These are phyloP conservation scores for Drosophila falleni DNA, from an alignment of 2,888 invertebrate species.

Conservation along the genomic window DNA sequence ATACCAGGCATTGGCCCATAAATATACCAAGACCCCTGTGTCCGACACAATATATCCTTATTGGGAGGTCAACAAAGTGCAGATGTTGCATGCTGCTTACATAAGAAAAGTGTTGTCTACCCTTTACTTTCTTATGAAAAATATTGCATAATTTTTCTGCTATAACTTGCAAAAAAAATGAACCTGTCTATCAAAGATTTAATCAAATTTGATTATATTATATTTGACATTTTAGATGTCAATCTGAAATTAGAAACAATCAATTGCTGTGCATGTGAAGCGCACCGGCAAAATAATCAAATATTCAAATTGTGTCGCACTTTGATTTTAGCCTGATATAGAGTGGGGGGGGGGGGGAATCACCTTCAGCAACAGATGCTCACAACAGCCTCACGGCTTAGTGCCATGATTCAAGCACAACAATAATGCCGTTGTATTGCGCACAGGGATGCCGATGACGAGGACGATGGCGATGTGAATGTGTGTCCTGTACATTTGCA, in stretches of 20 bases:
- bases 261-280: conserved; percentile 15
- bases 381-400: conserved; percentile 77
- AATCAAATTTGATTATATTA: neutral
- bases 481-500: conserved; percentile 22
- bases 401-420: conserved; percentile 69
- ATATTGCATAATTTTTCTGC: neutral
- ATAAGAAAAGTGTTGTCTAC: conserved; percentile 4
- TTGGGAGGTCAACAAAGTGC: conserved; percentile 30
- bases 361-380: conserved; percentile 79
- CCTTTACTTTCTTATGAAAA: too few relatives aligned
- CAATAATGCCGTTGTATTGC: conserved; percentile 50
- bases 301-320: conserved; percentile 81
- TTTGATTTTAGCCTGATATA: conserved; percentile 64
- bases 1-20: conserved; percentile 67
- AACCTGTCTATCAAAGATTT: neutral
- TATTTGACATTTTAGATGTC: conserved; percentile 4
- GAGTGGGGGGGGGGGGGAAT: conserved; percentile 10
- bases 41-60: conserved; percentile 29
- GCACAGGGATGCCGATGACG: conserved; percentile 16
- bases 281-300: conserved; percentile 55
- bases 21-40: conserved; percentile 41
- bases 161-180: neutral
- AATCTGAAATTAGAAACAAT: conserved; percentile 19
- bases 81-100: conserved; percentile 13
- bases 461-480: conserved; percentile 6